Conservation (phyloP, 1,140 invertebrate species). For the Drosophila pachea region DNA sequence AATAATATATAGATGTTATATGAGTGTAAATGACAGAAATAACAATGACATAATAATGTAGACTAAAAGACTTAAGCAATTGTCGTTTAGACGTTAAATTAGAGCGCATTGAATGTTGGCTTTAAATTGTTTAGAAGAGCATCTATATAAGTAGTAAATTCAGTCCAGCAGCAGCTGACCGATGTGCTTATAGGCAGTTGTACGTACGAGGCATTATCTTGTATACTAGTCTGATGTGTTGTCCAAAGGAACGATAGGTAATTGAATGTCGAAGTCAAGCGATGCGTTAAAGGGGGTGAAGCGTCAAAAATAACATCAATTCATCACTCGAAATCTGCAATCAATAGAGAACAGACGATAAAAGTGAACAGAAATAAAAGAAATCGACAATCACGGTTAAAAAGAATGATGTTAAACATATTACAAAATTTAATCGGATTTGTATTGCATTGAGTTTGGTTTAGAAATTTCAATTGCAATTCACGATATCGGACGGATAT, state of each 20-base stretch:
- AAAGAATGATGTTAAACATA: slow-evolving; percentile 48
- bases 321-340: slow-evolving; percentile 24
- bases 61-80: slow-evolving; percentile 79
- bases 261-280: slow-evolving; percentile 21
- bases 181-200: slow-evolving; percentile 32
- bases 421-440: slow-evolving; percentile 48
- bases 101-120: slow-evolving; percentile 78
- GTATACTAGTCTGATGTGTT: slow-evolving; percentile 53
- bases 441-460: slow-evolving; percentile 35
- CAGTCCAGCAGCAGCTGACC: slow-evolving; percentile 25
- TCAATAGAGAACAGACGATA: slow-evolving; percentile 22
- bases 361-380: slow-evolving; percentile 47
- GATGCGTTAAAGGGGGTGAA: background rate
- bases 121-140: slow-evolving; percentile 52
- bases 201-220: slow-evolving; percentile 47
- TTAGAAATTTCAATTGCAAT: slow-evolving; percentile 8
- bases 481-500: background rate
- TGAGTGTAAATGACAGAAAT: slow-evolving; percentile 28
- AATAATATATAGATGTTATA: slow-evolving; percentile 36
- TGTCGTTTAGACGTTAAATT: slow-evolving; percentile 79
- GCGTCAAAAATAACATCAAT: slow-evolving; percentile 24
- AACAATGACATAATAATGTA: slow-evolving; percentile 54
- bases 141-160: slow-evolving; percentile 45
- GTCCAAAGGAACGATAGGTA: slow-evolving; percentile 29
- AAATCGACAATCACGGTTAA: slow-evolving; percentile 71